These are phyloP conservation scores for Lithophane leautieri DNA, from an alignment of 2,888 invertebrate species.

Conservation along the genomic window DNA sequence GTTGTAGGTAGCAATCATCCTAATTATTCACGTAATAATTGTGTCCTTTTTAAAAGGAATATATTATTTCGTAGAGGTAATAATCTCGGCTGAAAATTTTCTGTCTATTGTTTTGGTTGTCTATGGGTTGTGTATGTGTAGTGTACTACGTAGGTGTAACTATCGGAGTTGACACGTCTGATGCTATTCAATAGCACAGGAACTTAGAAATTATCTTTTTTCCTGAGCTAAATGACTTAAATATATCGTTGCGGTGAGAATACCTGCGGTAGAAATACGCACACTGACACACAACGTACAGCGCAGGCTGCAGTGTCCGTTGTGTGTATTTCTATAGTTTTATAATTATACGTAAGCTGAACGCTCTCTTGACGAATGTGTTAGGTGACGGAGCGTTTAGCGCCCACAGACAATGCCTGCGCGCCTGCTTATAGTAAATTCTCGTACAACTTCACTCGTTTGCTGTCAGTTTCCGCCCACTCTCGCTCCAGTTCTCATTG, in stretches of 20 bases:
- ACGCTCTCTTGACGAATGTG: constrained; percentile 43
- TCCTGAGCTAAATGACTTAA: background rate
- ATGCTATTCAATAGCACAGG: background rate
- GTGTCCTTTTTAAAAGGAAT: background rate
- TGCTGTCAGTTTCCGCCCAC: constrained; percentile 65
- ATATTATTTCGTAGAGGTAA: background rate
- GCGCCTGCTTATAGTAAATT: constrained; percentile 54
- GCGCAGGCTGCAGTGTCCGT: too few species aligned
- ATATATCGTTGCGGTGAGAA: background rate
- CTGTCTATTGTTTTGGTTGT: background rate
- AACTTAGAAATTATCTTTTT: background rate
- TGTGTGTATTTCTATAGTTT: constrained; percentile 12
- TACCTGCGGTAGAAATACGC: too few species aligned
- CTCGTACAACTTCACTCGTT: constrained; percentile 63
- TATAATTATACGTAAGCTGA: constrained; percentile 17
- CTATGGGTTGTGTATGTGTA: background rate
- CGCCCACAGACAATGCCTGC: constrained; percentile 48
- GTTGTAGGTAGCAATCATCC: background rate
- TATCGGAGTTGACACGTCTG: background rate
- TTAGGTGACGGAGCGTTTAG: constrained; percentile 36
- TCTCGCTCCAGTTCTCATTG: constrained; percentile 70
- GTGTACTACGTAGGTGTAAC: background rate
- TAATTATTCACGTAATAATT: background rate
- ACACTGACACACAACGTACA: too few species aligned
- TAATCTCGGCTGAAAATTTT: background rate